Conservation (phyloP, 1,140 invertebrate genomes). For the Chironomus tepperi region DNA sequence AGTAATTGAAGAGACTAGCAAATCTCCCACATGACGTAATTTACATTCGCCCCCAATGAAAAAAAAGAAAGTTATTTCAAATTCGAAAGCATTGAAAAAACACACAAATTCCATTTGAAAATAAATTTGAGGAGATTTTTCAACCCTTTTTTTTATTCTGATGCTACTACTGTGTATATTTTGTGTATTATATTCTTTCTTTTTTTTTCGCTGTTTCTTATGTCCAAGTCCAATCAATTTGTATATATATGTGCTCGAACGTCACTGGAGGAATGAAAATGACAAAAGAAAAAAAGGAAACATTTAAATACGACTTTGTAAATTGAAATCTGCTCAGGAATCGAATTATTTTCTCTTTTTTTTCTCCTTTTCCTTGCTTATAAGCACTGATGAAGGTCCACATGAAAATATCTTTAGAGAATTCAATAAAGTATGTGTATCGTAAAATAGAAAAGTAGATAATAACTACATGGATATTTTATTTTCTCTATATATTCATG, state of each 20-base stretch:
- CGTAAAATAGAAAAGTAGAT: too few relatives aligned
- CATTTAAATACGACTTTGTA: constrained; percentile 8
- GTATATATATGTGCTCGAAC: neutral
- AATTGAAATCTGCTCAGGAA: neutral
- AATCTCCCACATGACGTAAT: too few relatives aligned
- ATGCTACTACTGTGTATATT: neutral
- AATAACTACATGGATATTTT: too few relatives aligned
- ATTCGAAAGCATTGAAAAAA: constrained; percentile 11
- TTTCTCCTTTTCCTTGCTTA: too few relatives aligned
- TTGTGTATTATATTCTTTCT: neutral
- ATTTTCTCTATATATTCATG: too few relatives aligned
- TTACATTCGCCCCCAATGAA: neutral
- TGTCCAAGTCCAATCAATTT: constrained; percentile 20
- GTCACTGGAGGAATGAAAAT: constrained; percentile 13
- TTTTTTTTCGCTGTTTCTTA: constrained; percentile 1
- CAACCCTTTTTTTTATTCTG: constrained; percentile 14
- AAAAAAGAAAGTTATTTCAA: neutral
- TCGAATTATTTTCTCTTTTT: too few relatives aligned
- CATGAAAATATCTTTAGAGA: too few relatives aligned
- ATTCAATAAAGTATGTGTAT: too few relatives aligned
- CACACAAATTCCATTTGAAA: constrained; percentile 22
- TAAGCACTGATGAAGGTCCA: too few relatives aligned
- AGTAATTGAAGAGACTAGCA: too few relatives aligned
- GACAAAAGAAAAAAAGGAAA: neutral
- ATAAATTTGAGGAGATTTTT: constrained; percentile 20